Percentiles rank a stretch among this genome's conserved stretches.
phyloP scores from a whole-genome alignment of 2,888 invertebrate genomes.

The Polydrusus pterygomalis region DNA sequence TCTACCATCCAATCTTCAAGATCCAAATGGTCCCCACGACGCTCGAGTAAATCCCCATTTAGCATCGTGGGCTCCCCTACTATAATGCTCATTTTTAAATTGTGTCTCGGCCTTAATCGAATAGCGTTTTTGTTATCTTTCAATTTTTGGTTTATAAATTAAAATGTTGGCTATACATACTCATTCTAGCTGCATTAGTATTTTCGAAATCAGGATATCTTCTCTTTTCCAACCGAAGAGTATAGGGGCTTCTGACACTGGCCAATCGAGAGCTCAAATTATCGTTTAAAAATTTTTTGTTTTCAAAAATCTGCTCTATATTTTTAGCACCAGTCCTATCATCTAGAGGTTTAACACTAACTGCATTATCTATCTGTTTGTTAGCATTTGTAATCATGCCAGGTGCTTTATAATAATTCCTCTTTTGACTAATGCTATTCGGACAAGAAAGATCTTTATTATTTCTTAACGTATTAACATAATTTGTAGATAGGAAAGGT shows the following conservation, averaged over 20 bases:
- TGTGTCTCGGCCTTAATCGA: no score
- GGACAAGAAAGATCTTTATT: not conserved
- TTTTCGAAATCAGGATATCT: conserved; percentile 12
- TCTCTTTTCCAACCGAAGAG: not conserved
- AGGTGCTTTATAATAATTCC: not conserved
- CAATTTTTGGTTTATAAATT: no score
- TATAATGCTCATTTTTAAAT: no score
- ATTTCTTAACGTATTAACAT: not conserved
- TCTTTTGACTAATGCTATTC: not conserved
- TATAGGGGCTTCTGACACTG: not conserved
- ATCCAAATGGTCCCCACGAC: no score
- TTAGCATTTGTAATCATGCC: not conserved
- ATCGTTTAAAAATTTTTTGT: conserved; percentile 19
- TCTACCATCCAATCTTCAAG: no score
- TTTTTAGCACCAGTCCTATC: not conserved
- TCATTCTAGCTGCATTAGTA: not conserved
- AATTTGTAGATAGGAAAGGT: conserved; percentile 11
- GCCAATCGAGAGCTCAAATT: conserved; percentile 12
- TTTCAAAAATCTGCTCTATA: conserved; percentile 35
- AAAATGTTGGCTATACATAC: no score
- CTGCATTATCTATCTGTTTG: not conserved
- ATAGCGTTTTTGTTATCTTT: no score
- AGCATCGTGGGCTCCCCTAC: no score
- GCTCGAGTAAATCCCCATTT: no score
- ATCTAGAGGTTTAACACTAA: not conserved